These are phyloP conservation scores for Patella caerulea DNA, from an alignment of 2,888 invertebrate species.

Conservation along the genomic window DNA sequence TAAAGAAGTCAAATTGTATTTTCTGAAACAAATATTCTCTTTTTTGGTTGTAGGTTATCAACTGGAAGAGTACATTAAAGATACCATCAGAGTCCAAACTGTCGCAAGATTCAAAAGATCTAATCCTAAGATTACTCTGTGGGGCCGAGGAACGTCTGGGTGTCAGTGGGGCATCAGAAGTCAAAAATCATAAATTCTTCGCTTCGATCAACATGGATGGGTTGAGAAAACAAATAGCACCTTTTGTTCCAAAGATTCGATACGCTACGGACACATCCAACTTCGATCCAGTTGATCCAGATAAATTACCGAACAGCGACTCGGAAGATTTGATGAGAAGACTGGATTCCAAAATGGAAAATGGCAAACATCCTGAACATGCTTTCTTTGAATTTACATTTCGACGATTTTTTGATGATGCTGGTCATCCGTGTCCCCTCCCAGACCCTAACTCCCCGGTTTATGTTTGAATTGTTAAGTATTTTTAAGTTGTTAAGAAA, in stretches of 20 bases:
- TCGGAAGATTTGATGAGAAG: slow-evolving; percentile 51
- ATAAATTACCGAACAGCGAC: slow-evolving; percentile 58
- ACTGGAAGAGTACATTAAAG: slow-evolving; percentile 93
- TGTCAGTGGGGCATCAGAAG: slow-evolving; percentile 88
- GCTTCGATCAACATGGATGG: slow-evolving; percentile 89
- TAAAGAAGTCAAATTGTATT: too few species aligned
- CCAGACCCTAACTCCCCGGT: slow-evolving; percentile 51
- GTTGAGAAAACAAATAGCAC: slow-evolving; percentile 88
- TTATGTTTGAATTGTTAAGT: slow-evolving; percentile 44
- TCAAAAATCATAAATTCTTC: slow-evolving; percentile 95
- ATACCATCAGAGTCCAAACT: slow-evolving; percentile 91
- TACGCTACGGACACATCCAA: slow-evolving; percentile 97
- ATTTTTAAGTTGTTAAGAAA: too few species aligned
- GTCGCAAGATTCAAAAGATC: slow-evolving; percentile 88
- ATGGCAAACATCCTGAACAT: slow-evolving; percentile 81
- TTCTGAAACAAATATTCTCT: background rate
- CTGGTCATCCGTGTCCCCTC: slow-evolving; percentile 63
- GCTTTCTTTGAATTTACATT: slow-evolving; percentile 99
- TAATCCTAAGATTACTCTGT: slow-evolving; percentile 91
- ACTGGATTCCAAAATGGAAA: too few species aligned
- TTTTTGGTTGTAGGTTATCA: slow-evolving; percentile 83
- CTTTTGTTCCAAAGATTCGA: slow-evolving; percentile 93
- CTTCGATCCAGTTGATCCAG: slow-evolving; percentile 57
- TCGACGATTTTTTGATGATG: slow-evolving; percentile 91
- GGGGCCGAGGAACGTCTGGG: slow-evolving; percentile 91